A percentile compares a stretch with the other conserved stretches of the same genome.
These are phyloP conservation scores for Eretmochelys imbricata DNA, from an alignment of 2,113 vertebrate genomes.

Conservation along the genomic window DNA sequence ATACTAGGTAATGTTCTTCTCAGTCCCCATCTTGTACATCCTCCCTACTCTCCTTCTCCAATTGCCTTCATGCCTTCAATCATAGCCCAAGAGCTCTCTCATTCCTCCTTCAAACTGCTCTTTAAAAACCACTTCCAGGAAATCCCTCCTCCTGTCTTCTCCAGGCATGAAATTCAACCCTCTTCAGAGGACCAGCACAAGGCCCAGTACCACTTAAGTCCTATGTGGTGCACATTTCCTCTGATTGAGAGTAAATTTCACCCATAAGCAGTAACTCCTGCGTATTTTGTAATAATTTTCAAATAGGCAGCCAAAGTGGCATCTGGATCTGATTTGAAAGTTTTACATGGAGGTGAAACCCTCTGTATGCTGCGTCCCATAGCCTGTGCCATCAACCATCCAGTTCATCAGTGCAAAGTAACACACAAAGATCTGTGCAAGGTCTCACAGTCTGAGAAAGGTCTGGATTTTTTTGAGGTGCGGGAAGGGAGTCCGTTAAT, in stretches of 20 bases:
- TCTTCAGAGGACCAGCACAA: not conserved
- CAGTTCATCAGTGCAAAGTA: not conserved
- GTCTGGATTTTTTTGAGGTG: not conserved
- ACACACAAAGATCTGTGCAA: not conserved
- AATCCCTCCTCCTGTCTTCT: not conserved
- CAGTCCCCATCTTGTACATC: not conserved
- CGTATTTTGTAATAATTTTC: not conserved
- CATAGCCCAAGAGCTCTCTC: not conserved
- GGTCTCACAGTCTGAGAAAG: rapidly evolving
- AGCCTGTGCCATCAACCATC: not conserved
- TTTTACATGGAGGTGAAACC: not conserved
- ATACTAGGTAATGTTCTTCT: not conserved
- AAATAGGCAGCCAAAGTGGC: not conserved
- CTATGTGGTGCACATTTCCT: not conserved
- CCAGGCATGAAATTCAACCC: not conserved
- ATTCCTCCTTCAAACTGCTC: not conserved
- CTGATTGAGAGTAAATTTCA: not conserved
- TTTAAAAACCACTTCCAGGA: not conserved
- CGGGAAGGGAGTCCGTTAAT: not conserved
- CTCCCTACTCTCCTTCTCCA: not conserved
- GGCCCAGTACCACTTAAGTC: not conserved
- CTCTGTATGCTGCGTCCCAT: not conserved
- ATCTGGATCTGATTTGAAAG: not conserved
- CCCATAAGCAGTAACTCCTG: not conserved
- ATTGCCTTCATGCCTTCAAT: not conserved